Evolutionary conservation across 2,888 invertebrate species (phyloP), one percentile per base, ranked within the genome.

Genomic region (Osmoderma eremita): DNA sequence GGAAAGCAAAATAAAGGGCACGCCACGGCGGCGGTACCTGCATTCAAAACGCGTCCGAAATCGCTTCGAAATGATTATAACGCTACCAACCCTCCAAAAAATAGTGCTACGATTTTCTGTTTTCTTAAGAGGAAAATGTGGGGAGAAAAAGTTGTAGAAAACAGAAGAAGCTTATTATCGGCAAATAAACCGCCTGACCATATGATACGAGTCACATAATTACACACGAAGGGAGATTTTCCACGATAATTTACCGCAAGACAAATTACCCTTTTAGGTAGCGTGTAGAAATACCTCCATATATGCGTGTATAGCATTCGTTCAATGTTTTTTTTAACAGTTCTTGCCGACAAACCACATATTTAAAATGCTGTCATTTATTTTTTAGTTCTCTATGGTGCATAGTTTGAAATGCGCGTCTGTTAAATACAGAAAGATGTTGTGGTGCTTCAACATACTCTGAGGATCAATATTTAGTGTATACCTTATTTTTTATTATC

Each of bases 241-340:
- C 45, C 30, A 61, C 45, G 45, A 61, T 45, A 39, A 39, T 41
- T 61, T 61, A 36, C 58, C 36, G 36, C 58, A 45, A 61, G 58
- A 61, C 45, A 61, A 61, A 61, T 61, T 61, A 61, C 58, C 48
- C 45, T 61, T 61, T 61, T 45, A 61, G 58, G 45, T 61, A 48
- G 58, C 56, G 42, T 56, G 56, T 56, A 13, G 36, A 53, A 53
- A 53, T 56, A 56, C 56, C 45, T n/a, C n/a, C n/a, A n/a, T 48
- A 36, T 36, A 30, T 45, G 45, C 30, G 45, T 58, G 58, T 58
- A 24, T 48, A 17, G 30, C 24, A 30, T 36, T 13, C 17, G 45
- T 48, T 41, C 41, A 24, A 13, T 8, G 5, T 45, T 61, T 61
- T 53, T 61, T 48, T 36, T 17, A 48, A 45, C 30, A 61, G 30